Evolutionary conservation across 2,797 vertebrate species (phyloP).

Genomic region (Crenuchus spilurus): DNA sequence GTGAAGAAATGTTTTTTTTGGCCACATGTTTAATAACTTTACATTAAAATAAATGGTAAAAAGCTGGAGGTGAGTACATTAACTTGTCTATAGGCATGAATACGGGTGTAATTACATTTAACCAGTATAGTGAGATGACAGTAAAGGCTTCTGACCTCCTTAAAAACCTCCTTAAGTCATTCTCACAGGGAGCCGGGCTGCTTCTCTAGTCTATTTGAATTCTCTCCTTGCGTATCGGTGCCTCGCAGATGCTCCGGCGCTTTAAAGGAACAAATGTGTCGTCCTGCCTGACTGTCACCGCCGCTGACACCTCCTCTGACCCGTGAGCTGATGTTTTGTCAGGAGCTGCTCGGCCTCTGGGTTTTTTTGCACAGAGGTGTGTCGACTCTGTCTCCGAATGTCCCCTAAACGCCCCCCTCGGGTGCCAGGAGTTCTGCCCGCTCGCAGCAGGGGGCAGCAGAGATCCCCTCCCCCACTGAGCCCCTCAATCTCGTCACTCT

Average conservation of each 20-base stretch:
- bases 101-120: too few relatives aligned
- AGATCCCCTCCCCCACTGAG: constrained; percentile 27
- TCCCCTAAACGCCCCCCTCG: constrained; percentile 64
- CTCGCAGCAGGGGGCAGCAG: constrained; percentile 65
- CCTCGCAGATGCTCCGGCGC: constrained; percentile 67
- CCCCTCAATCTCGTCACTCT: constrained; percentile 44
- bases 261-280: constrained; percentile 75
- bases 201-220: constrained; percentile 56
- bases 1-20: too few relatives aligned
- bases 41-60: too few relatives aligned
- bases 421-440: constrained; percentile 56
- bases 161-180: background rate
- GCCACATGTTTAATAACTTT: too few relatives aligned
- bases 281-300: constrained; percentile 71
- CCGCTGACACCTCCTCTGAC: constrained; percentile 78
- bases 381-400: constrained; percentile 40
- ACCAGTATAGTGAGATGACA: too few relatives aligned
- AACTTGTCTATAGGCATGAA: too few relatives aligned
- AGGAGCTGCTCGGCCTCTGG: constrained; percentile 73
- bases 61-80: too few relatives aligned
- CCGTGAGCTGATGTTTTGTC: constrained; percentile 80
- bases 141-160: too few relatives aligned
- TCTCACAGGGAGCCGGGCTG: background rate
- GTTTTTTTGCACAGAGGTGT: constrained; percentile 51
- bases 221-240: constrained; percentile 67